phyloP scores from a whole-genome alignment of 2,888 invertebrate genomes.

The Agrotis ipsilon region DNA sequence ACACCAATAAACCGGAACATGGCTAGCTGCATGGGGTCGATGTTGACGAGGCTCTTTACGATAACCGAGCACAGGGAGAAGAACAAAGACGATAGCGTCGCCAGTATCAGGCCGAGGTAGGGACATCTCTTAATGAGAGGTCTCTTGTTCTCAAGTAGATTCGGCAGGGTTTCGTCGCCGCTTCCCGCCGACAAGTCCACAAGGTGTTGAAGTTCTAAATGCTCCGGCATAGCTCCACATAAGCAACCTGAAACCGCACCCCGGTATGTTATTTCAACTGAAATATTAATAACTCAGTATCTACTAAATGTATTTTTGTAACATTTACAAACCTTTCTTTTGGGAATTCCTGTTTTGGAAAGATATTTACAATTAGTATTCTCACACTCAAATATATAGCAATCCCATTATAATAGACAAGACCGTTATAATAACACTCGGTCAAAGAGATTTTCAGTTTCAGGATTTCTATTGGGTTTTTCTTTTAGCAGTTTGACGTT shows the following conservation, averaged over 20 bases:
- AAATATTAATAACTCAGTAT: slow-evolving; percentile 38
- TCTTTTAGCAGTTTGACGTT: slow-evolving; percentile 36
- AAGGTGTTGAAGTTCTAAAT: slow-evolving; percentile 95
- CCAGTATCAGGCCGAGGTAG: slow-evolving; percentile 95
- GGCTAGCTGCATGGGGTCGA: slow-evolving; percentile 97
- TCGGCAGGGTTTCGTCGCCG: slow-evolving; percentile 86
- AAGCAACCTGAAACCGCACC: slow-evolving; percentile 69
- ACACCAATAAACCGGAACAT: slow-evolving; percentile 97
- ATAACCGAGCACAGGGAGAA: slow-evolving; percentile 98
- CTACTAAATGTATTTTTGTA: not conserved
- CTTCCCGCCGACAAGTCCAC: slow-evolving; percentile 92
- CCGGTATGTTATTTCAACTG: slow-evolving; percentile 36
- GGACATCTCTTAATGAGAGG: slow-evolving; percentile 92
- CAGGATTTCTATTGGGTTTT: slow-evolving; percentile 40
- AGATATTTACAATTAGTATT: slow-evolving; percentile 8
- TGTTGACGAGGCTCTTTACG: slow-evolving; percentile 96
- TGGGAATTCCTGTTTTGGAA: slow-evolving; percentile 13
- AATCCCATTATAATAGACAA: slow-evolving; percentile 46
- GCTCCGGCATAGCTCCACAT: slow-evolving; percentile 92
- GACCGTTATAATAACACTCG: slow-evolving; percentile 30
- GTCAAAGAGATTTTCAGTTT: slow-evolving; percentile 49
- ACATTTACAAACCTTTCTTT: slow-evolving; percentile 53
- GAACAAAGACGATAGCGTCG: slow-evolving; percentile 96
- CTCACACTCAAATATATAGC: slow-evolving; percentile 19
- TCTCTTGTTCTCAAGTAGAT: slow-evolving; percentile 86